phyloP scores from a whole-genome alignment of 2,888 invertebrate genomes.

The Apotomis turbidana region DNA sequence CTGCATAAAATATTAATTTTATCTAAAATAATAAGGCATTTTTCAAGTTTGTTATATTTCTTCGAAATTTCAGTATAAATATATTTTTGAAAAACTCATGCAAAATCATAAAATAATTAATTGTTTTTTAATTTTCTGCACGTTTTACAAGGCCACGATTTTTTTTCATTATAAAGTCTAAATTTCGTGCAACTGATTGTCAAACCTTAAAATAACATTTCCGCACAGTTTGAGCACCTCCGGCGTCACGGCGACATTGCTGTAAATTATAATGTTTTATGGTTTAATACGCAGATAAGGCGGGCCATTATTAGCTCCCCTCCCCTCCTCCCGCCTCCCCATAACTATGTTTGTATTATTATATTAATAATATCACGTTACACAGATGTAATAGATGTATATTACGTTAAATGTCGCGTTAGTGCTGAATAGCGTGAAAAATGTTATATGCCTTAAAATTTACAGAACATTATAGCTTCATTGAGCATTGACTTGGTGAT shows the following conservation, averaged over 20 bases:
- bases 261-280: conserved; percentile 84
- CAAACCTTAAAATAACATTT: neutral
- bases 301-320: conserved; percentile 79
- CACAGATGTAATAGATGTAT: neutral
- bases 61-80: too few relatives aligned
- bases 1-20: too few relatives aligned
- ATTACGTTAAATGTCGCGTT: neutral
- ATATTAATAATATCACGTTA: neutral
- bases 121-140: too few relatives aligned
- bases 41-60: too few relatives aligned
- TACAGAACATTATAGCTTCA: neutral
- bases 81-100: too few relatives aligned
- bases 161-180: too few relatives aligned
- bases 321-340: conserved; percentile 61
- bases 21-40: too few relatives aligned
- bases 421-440: neutral
- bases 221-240: conserved; percentile 62
- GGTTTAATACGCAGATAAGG: conserved; percentile 84
- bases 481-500: neutral
- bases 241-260: conserved; percentile 75
- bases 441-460: neutral
- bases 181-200: too few relatives aligned
- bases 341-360: conserved; percentile 20
- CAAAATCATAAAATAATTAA: too few relatives aligned
- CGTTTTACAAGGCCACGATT: too few relatives aligned